These are phyloP conservation scores for Tribolium freemani DNA, from an alignment of 2,888 invertebrate species.

Conservation along the genomic window DNA sequence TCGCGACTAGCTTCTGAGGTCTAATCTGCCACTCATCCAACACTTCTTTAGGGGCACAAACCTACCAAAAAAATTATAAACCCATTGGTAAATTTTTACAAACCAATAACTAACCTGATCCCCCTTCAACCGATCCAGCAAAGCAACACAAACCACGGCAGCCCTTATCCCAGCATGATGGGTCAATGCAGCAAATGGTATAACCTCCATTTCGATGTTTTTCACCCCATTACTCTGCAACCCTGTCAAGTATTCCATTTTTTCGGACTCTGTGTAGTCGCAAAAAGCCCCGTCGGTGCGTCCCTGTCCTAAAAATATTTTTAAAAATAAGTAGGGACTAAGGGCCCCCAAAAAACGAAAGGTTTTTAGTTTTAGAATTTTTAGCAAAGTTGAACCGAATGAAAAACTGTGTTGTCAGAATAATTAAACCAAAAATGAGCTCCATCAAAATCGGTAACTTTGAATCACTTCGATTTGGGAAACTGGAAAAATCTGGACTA, in stretches of 20 bases:
- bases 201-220: slow-evolving; percentile 98
- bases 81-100: slow-evolving; percentile 48
- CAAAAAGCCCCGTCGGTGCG: slow-evolving; percentile 97
- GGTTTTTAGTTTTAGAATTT: too few relatives aligned
- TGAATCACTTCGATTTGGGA: too few relatives aligned
- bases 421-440: too few relatives aligned
- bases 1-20: slow-evolving; percentile 86
- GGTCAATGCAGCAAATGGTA: slow-evolving; percentile 93
- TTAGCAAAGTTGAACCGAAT: too few relatives aligned
- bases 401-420: too few relatives aligned
- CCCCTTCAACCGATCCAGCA: slow-evolving; percentile 92
- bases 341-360: too few relatives aligned
- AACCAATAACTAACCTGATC: slow-evolving; percentile 80
- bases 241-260: slow-evolving; percentile 86
- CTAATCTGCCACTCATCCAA: slow-evolving; percentile 92
- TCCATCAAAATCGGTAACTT: too few relatives aligned
- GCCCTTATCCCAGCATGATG: slow-evolving; percentile 93
- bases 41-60: slow-evolving; percentile 88
- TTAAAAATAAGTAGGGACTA: too few relatives aligned
- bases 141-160: slow-evolving; percentile 94
- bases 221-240: slow-evolving; percentile 85
- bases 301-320: slow-evolving; percentile 81
- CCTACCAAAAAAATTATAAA: slow-evolving; percentile 70
- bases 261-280: slow-evolving; percentile 91
- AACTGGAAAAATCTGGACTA: too few relatives aligned